Base-by-base conservation (phyloP, 2,888 invertebrate species). In the Adelphocoris suturalis region DNA sequence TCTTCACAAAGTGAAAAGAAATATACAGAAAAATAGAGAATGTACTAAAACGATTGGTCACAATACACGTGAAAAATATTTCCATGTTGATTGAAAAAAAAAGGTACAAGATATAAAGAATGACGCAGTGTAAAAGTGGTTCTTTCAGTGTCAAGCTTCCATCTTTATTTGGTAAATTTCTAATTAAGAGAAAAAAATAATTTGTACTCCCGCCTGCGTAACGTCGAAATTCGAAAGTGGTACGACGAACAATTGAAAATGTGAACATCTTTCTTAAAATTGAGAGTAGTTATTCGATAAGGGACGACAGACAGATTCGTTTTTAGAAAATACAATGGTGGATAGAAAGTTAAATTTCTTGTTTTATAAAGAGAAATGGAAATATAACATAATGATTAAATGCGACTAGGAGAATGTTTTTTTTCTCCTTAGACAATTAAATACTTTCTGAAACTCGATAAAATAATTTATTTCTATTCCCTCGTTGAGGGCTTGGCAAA, bases 141-240 rank as follows among this genome's bases (percentile, higher is more conserved):
- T 68, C 68, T 68, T 68, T 23, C 37, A 68, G 68, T 68, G 68
- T 68, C 68, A 68, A 68, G 68, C 68, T 68, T 68, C 68, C 37
- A 68, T 23, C 68, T 23, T 19, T 12, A 68, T 61, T n/a, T 12
- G 27, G 19, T 68, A 68, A 23, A 12, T 19, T 0, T 9, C 9
- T 19, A 19, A 19, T 68, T 19, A 68, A 12, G 68, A 68, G n/a
- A n/a, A n/a, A 68, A 68, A 68, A 68, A 68, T 23, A 68, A 23
- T 23, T 68, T 68, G 68, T 68, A 23, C 68, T 16, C 13, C 23
- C 19, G 14, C 12, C 68, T 27, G 23, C 11, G 14, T 7, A 11
- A 23, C 11, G 27, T 23, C 68, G 5, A 16, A 13, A 14, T 52
- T 13, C 23, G 23, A 27, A 61, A 19, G n/a, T 23, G 27, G 23